Evolutionary conservation across 2,888 invertebrate genomes (phyloP), one percentile per base, ranked within the genome.

Genomic region (Hirtodrosophila cameraria): DNA sequence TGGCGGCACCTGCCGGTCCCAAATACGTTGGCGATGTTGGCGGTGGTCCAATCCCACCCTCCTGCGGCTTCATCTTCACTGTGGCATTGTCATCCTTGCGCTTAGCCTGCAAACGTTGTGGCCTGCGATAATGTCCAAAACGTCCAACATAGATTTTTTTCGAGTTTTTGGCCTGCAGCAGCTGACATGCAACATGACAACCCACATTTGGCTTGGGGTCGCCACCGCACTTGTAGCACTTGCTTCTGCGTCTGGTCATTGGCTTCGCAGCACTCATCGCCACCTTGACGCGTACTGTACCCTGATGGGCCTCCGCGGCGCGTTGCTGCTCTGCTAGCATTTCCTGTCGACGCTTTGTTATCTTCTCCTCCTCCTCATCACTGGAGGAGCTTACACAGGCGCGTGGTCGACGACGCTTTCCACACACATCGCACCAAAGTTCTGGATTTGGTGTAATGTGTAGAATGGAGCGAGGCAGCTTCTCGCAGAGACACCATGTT

Each of bases 401-500:
- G 1, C 39, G 48, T 0, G 73, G 63, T 0, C 77, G 70, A 0
- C 84, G 63, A 23, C 31, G 46, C 3, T 58, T 35, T 0, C 81
- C 84, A 25, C 81, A 82, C 6, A 80, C 54, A 2, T 67, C 58
- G 45, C 81, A 82, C 28, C 41, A 46, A 7, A 23, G 3, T 3
- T 58, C 49, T 3, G 28, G 42, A 9, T 41, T 30, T 3, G 75
- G 38, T 0, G 53, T 41, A 2, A 76, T 49, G 42, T 83, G 64
- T 1, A 70, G 35, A 6, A 80, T 31, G 2, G 80, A 70, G 4
- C 80, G 76, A 0, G 80, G 80, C 31, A 77, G 18, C n/a, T 84
- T 77, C 23, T 67, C 75, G 46, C 86, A 82, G 5, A 64, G 42
- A 33, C 86, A 86, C 66, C 63, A 77, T 5, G 6, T 35, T 2